Conservation (phyloP, 2,888 invertebrate genomes). For the Erebia aethiops region DNA sequence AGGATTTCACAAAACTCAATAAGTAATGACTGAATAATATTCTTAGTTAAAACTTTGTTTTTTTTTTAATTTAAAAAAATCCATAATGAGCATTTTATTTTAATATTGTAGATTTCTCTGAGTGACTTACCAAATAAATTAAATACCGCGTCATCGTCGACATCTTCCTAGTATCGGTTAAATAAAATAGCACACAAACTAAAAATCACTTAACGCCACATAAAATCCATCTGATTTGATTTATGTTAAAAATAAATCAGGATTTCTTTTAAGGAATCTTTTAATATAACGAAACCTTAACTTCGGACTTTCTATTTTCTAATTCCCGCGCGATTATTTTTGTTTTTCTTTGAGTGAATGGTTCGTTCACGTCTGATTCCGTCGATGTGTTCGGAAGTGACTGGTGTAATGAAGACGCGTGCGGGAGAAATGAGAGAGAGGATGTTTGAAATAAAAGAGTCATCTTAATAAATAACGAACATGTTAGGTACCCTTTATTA, state of each 20-base stretch:
- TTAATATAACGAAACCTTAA: not conserved
- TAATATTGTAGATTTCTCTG: not conserved
- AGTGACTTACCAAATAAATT: conserved; percentile 40
- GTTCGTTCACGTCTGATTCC: conserved; percentile 25
- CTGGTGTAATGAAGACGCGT: conserved; percentile 24
- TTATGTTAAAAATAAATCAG: conserved; percentile 2
- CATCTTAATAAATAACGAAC: conserved; percentile 11
- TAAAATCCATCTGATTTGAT: conserved; percentile 12
- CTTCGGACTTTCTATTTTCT: conserved; percentile 10
- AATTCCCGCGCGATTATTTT: conserved; percentile 26
- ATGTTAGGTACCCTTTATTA: not conserved
- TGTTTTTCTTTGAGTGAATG: conserved; percentile 17
- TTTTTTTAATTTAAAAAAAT: not conserved
- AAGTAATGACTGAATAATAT: too few species aligned
- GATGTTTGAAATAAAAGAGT: conserved; percentile 8
- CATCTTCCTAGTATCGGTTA: conserved; percentile 29
- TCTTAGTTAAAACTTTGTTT: not conserved
- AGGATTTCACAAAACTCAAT: too few species aligned
- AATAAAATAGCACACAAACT: conserved; percentile 6
- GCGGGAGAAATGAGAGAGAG: conserved; percentile 14
- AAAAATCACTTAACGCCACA: conserved; percentile 20
- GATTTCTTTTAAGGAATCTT: not conserved
- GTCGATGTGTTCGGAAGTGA: conserved; percentile 24
- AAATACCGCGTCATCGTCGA: conserved; percentile 37
- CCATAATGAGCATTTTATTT: not conserved